These are phyloP conservation scores for Anthopleura xanthogrammica DNA, from an alignment of 92 coral and sea anemone genomes.

Conservation along the genomic window DNA sequence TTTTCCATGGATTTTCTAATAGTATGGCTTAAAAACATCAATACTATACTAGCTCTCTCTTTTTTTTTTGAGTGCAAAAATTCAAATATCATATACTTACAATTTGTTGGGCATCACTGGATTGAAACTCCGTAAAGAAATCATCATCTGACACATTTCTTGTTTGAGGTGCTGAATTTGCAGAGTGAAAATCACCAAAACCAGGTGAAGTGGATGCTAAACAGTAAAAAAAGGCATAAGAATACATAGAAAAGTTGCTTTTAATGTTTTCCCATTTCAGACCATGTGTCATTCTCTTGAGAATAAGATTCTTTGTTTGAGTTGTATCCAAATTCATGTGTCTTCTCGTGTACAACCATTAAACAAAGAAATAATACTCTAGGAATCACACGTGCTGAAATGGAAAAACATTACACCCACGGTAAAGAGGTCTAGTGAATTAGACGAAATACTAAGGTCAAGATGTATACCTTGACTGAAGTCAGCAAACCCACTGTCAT, in stretches of 20 bases:
- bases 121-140: conserved; percentile 38
- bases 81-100: background rate
- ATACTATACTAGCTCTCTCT: no score
- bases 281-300: no score
- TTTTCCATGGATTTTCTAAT: no score
- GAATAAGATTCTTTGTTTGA: no score
- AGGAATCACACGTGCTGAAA: no score
- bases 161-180: conserved; percentile 47
- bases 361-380: no score
- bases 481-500: conserved; percentile 44
- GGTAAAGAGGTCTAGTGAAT: no score
- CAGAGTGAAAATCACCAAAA: conserved; percentile 81
- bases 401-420: no score
- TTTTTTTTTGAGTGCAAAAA: background rate
- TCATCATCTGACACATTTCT: conserved; percentile 53
- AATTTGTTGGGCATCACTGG: conserved; percentile 18
- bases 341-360: no score
- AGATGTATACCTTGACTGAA: conserved; percentile 38
- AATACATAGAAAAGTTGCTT: no score
- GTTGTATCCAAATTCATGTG: no score
- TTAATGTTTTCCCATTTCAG: background rate
- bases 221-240: background rate
- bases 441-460: background rate
- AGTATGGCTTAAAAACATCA: no score
- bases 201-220: conserved; percentile 61